Base-by-base conservation (phyloP, 2,113 vertebrate genomes). In the Typhlomys cinereus region DNA sequence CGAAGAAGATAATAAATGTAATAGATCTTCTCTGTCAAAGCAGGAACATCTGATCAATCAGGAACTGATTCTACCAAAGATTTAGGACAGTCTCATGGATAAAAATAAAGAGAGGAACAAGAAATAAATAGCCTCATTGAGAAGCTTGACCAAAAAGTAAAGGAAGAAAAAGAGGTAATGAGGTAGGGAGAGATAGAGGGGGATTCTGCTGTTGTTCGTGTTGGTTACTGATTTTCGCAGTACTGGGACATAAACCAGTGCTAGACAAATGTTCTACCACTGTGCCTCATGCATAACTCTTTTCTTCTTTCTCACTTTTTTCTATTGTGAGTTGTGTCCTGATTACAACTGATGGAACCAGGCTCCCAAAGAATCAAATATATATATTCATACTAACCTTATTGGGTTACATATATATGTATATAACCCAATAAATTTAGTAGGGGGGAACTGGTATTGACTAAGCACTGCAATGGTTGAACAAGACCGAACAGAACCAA, bases 151-250 rank as follows among this genome's bases (percentile, higher is more conserved):
- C 41, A n/a, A 3, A 78, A 61, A 69, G 5, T 12, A 29, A 74
- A 57, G n/a, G 12, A 83, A 66, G 46, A 54, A 71, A 80, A 54
- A 89, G 54, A 66, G 54, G 52, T 0, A 2, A 5, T 36, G 5
- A 44, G 12, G 4, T 36, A 10, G 9, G 36, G 41, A 18, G 15
- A 29, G 25, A 74, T 5, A 31, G n/a, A 31, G 46, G 44, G 29
- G 73, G 5, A 62, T 18, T n/a, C n/a, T n/a, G n/a, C n/a, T 1
- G 1, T 54, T 21, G 1, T 14, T 1, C 36, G 74, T 21, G 1
- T 14, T 1, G n/a, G 74, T 25, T n/a, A 15, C 21, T 54, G n/a
- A 27, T 52, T 80, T 39, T 18, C 59, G 57, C 23, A 25, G 18
- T 61, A 0, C n/a, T 41, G 59, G 17, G 27, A 31, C 44, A 18